phyloP scores from a whole-genome alignment of 2,113 vertebrate species.

The Pholis gunnellus region DNA sequence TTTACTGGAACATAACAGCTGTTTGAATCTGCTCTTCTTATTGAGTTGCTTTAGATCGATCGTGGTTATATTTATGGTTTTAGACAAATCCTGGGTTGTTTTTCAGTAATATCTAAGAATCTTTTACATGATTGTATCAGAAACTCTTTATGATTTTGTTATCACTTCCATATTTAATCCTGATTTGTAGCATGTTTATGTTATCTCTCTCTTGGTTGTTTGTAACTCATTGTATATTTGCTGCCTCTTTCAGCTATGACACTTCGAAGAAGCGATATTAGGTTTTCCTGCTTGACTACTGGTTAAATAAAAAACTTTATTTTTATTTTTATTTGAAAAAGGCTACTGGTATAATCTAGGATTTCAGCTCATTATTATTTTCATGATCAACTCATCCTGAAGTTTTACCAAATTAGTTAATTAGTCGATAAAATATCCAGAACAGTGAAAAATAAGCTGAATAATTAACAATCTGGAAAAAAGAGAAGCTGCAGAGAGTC shows the following conservation, averaged over 20 bases:
- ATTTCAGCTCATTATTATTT: background rate
- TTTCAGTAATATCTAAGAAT: background rate
- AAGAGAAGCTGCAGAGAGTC: background rate
- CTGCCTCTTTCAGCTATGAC: background rate
- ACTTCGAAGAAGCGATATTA: background rate
- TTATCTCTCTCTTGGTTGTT: background rate
- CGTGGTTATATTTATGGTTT: background rate
- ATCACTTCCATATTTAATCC: background rate
- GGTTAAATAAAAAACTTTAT: too few relatives aligned
- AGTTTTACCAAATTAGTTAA: background rate
- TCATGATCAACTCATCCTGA: background rate
- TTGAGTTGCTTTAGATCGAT: background rate
- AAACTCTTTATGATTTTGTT: background rate
- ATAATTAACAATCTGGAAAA: background rate
- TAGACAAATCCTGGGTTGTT: background rate
- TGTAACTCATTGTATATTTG: background rate
- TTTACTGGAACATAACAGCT: background rate
- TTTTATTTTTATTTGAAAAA: too few relatives aligned
- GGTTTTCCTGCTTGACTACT: background rate
- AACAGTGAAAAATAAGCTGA: background rate
- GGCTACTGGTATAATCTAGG: background rate
- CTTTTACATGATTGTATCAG: background rate
- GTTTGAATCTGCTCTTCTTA: background rate
- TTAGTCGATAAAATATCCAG: background rate
- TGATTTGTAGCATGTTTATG: background rate